phyloP scores from a whole-genome alignment of 2,888 invertebrate genomes.

The Monopis laevigella region DNA sequence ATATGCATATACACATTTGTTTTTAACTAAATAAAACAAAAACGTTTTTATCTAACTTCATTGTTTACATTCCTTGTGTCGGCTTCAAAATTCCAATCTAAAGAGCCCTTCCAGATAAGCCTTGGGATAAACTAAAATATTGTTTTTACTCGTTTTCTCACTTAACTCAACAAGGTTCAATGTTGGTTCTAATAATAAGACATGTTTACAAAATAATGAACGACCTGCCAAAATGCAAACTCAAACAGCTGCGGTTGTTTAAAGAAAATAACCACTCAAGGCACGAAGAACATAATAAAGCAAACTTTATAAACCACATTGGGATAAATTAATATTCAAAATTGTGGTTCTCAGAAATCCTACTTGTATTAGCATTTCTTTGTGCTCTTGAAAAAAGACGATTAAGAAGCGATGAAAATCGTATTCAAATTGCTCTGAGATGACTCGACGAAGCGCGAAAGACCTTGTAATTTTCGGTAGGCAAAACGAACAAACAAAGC shows the following conservation, averaged over 20 bases:
- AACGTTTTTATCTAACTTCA: background rate
- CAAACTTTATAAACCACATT: no score
- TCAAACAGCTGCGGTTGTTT: no score
- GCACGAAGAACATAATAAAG: background rate
- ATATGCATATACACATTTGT: no score
- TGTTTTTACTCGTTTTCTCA: conserved; percentile 23
- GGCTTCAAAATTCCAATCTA: background rate
- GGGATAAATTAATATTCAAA: conserved; percentile 9
- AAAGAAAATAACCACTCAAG: background rate
- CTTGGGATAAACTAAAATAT: background rate
- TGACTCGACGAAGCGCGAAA: conserved; percentile 40
- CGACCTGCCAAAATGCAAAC: conserved; percentile 19
- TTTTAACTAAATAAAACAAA: background rate
- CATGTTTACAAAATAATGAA: conserved; percentile 26
- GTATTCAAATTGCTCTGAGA: conserved; percentile 39
- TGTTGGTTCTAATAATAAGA: conserved; percentile 25
- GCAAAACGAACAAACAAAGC: conserved; percentile 32
- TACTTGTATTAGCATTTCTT: conserved; percentile 27
- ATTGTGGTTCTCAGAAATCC: conserved; percentile 28
- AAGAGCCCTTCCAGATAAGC: background rate
- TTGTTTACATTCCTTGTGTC: background rate
- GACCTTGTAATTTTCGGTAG: conserved; percentile 41
- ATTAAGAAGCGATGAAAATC: conserved; percentile 25
- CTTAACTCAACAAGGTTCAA: conserved; percentile 22
- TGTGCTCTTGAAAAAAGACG: conserved; percentile 32